Percentiles rank a stretch among this genome's conserved stretches.
Evolutionary conservation across 2,113 vertebrate species (phyloP).

Genomic region (Apistogramma diplotaenia): DNA sequence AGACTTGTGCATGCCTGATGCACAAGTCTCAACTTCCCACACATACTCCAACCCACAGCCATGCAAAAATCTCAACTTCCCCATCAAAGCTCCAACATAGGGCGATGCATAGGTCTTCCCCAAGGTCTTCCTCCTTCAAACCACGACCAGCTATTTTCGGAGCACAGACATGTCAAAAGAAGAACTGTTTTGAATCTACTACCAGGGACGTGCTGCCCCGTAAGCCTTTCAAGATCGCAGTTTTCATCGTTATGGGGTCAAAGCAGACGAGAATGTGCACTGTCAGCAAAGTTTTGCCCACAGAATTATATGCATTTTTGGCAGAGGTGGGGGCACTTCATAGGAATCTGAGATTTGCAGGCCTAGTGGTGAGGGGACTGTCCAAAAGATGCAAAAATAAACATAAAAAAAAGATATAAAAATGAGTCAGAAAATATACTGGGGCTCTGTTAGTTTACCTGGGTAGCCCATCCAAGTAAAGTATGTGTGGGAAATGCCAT

Average conservation of each 20-base stretch:
- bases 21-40: constrained; percentile 28
- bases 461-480: neutral
- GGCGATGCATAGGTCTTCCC: neutral
- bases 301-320: neutral
- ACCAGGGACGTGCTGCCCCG: neutral
- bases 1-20: neutral
- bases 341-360: neutral
- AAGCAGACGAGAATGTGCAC: neutral
- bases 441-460: neutral
- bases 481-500: neutral
- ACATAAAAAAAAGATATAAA: accelerated
- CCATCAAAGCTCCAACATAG: neutral
- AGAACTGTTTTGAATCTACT: neutral
- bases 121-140: neutral
- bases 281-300: neutral
- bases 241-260: neutral
- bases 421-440: neutral
- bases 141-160: neutral
- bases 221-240: neutral
- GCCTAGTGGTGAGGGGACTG: neutral
- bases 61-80: neutral
- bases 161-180: neutral
- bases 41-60: neutral
- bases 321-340: neutral
- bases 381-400: neutral